A percentile compares a stretch with the other conserved stretches of the same genome.
phyloP scores from a whole-genome alignment of 2,888 invertebrate genomes.

The Anticlea derivata region DNA sequence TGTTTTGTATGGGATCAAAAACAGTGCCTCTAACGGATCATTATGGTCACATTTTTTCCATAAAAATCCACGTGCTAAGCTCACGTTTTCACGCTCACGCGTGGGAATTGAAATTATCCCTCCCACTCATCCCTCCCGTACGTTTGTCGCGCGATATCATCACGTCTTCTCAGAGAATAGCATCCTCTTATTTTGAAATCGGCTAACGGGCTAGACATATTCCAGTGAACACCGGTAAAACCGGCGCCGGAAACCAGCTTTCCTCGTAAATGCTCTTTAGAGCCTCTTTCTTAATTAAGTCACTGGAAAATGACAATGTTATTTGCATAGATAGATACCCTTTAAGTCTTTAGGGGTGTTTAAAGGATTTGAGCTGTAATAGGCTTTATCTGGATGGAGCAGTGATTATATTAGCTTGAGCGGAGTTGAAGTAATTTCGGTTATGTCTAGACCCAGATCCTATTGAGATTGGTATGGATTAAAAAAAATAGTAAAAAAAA shows the following conservation, averaged over 20 bases:
- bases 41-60: too few species aligned
- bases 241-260: not conserved
- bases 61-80: too few species aligned
- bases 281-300: constrained; percentile 38
- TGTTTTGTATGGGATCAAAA: too few species aligned
- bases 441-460: not conserved
- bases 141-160: too few species aligned
- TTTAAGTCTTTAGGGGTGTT: constrained; percentile 22
- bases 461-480: not conserved
- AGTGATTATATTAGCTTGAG: constrained; percentile 15
- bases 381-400: constrained; percentile 5
- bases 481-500: not conserved
- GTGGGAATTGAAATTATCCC: too few species aligned
- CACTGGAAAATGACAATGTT: constrained; percentile 34
- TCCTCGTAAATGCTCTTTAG: constrained; percentile 5
- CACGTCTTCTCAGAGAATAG: too few species aligned
- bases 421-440: constrained; percentile 2
- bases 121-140: too few species aligned
- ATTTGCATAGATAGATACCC: constrained; percentile 39
- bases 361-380: constrained; percentile 14
- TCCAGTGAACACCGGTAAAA: too few species aligned
- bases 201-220: too few species aligned
- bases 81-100: too few species aligned
- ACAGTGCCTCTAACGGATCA: too few species aligned
- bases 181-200: too few species aligned